Conservation (phyloP, 2,797 vertebrate genomes). For the Labroides dimidiatus region DNA sequence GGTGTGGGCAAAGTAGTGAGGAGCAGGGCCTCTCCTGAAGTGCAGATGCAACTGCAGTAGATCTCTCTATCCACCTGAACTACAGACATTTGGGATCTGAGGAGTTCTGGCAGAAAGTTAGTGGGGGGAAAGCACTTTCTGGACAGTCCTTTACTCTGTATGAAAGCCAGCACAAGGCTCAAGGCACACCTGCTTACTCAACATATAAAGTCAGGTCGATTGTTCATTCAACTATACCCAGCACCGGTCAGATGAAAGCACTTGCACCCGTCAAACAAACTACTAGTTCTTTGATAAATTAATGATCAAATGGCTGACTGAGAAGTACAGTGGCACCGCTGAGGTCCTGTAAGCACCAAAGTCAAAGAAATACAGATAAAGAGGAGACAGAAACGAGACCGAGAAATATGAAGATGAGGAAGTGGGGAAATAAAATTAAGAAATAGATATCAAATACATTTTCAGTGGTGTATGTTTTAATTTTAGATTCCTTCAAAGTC, state of each 20-base stretch:
- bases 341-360: slow-evolving; percentile 87
- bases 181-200: slow-evolving; percentile 30
- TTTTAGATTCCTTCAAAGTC: slow-evolving; percentile 60
- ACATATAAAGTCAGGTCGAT: slow-evolving; percentile 12
- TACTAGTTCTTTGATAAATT: slow-evolving; percentile 97
- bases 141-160: neutral
- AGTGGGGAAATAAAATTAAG: slow-evolving; percentile 13
- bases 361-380: slow-evolving; percentile 70
- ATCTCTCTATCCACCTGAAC: slow-evolving; percentile 3
- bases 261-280: slow-evolving; percentile 97
- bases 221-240: slow-evolving; percentile 80
- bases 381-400: slow-evolving; percentile 39
- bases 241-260: slow-evolving; percentile 92
- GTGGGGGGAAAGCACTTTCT: neutral
- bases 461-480: neutral
- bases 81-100: neutral
- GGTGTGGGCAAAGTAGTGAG: no score
- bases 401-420: slow-evolving; percentile 82
- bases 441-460: slow-evolving; percentile 39
- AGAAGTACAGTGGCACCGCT: slow-evolving; percentile 87
- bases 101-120: neutral
- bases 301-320: slow-evolving; percentile 94
- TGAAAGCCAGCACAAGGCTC: slow-evolving; percentile 25
- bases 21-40: neutral
- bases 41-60: neutral